A percentile compares a stretch with the other conserved stretches of the same genome.
These are phyloP conservation scores for Lithobates pipiens DNA, from an alignment of 2,797 vertebrate genomes.

Conservation along the genomic window DNA sequence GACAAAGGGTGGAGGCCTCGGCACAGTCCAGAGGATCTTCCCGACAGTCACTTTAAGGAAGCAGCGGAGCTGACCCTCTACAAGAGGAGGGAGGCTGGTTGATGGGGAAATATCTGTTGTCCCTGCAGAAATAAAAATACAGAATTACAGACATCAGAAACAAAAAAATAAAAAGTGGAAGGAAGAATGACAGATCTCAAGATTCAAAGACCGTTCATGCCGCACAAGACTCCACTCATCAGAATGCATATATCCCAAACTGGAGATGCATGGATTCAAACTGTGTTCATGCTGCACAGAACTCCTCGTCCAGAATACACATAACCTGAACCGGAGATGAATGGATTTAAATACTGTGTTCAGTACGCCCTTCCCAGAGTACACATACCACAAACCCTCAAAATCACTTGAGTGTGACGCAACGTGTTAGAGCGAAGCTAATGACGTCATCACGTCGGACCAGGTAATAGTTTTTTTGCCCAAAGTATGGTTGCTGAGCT, in stretches of 20 bases:
- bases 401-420: too few species aligned
- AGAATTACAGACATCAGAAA: not conserved
- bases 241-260: not conserved
- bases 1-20: slow-evolving; percentile 77
- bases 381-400: too few species aligned
- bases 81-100: slow-evolving; percentile 90
- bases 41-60: slow-evolving; percentile 86
- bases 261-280: too few species aligned
- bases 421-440: too few species aligned
- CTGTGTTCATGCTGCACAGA: too few species aligned
- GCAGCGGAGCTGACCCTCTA: slow-evolving; percentile 89
- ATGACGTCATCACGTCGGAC: too few species aligned
- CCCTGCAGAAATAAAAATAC: slow-evolving; percentile 70
- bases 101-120: slow-evolving; percentile 80
- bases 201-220: not conserved
- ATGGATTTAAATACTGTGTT: too few species aligned
- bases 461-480: too few species aligned
- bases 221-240: not conserved
- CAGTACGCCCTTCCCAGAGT: too few species aligned
- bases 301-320: not conserved
- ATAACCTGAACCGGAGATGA: not conserved
- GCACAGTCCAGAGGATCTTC: slow-evolving; percentile 83
- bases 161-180: not conserved
- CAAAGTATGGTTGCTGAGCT: too few species aligned
- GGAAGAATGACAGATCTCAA: not conserved